Base-by-base conservation (phyloP, 2,797 vertebrate species). In the Carduelis carduelis region DNA sequence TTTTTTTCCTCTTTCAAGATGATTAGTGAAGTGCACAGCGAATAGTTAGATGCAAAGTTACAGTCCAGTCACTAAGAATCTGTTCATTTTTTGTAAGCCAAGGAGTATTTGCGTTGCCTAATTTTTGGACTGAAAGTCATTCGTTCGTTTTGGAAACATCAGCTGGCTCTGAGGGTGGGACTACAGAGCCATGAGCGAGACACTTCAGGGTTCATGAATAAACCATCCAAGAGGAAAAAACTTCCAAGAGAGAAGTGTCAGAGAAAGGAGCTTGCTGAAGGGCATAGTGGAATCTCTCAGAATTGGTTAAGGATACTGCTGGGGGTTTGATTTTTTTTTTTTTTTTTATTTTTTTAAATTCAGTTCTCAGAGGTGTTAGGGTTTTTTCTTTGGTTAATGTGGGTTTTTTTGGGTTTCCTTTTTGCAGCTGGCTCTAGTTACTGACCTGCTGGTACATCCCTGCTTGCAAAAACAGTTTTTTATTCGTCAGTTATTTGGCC, bases 321-420 rank as follows among this genome's bases (percentile, higher is more conserved):
- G 23, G 39, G 8, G 0, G 3, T 15, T 37, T 66, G 9, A 14
- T 17, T 13, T 12, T 27, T 27, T 37, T 35, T 64, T 35, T 27
- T 39, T 35, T 60, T 35, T n/a, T 41, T 7, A 41, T 27, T 39
- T 35, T 60, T 35, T n/a, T 16, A 7, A 50, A 63, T 68, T 49
- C 8, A 7, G 2, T 11, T 52, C 52, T 89, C 22, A 24, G 22
- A 32, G 47, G 5, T 24, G 18, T 8, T 61, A 44, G 55, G 6
- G 2, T 4, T 27, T 59, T 50, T 63, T 50, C 11, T 26, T 77
- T n/a, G 11, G 11, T 52, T 63, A 11, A 6, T 64, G 12, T 44
- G 50, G 17, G 0, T 1, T 28, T n/a, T 61, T 16, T 46, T 9
- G 3, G 6, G 0, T 5, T 34, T 83, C 35, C 8, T 52, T 50